Evolutionary conservation across 2,888 invertebrate species (phyloP).

Genomic region (Lochmaea capreae): DNA sequence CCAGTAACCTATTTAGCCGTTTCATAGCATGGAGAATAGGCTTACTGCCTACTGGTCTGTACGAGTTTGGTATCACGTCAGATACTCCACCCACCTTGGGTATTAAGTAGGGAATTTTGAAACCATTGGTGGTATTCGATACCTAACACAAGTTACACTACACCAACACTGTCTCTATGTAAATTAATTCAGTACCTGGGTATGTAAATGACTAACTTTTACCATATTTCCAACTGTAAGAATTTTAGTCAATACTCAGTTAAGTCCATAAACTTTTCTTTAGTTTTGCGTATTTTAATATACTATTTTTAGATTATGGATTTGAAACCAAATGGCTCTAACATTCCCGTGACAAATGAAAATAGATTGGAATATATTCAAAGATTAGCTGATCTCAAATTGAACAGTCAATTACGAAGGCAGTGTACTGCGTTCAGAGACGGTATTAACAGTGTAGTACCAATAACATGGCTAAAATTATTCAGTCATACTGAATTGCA

Average conservation of each 20-base stretch:
- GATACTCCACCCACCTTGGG: no score
- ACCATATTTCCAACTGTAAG: neutral
- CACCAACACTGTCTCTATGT: no score
- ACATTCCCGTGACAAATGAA: conserved; percentile 89
- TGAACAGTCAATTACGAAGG: conserved; percentile 88
- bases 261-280: neutral
- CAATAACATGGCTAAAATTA: conserved; percentile 93
- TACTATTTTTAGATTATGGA: conserved; percentile 77
- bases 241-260: neutral
- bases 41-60: no score
- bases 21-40: no score
- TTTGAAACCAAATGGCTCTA: conserved; percentile 89
- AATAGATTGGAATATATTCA: conserved; percentile 98
- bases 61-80: no score
- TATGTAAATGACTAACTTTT: no score
- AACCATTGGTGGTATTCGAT: no score
- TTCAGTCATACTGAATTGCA: conserved; percentile 96
- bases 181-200: no score
- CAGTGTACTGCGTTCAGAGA: conserved; percentile 91
- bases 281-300: conserved; percentile 9
- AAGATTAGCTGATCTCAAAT: conserved; percentile 93
- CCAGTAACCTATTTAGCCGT: no score
- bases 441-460: conserved; percentile 91
- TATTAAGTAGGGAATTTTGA: no score
- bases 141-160: no score